phyloP scores from a whole-genome alignment of 2,113 vertebrate species.

The Lophura nycthemera region DNA sequence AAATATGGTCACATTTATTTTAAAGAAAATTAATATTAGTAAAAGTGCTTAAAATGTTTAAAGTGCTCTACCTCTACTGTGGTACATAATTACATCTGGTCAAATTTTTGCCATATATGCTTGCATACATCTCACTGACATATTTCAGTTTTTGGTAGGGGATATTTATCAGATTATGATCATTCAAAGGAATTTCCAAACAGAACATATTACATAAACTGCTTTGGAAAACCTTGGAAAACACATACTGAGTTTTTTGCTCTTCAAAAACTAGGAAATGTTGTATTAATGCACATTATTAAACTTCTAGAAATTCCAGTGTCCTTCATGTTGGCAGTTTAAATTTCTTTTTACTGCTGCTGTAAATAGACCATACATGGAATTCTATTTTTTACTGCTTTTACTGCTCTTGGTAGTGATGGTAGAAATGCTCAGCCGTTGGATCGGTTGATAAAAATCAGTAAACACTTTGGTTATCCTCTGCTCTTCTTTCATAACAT shows the following conservation, averaged over 20 bases:
- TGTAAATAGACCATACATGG: slow-evolving; percentile 7
- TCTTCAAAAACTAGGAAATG: neutral
- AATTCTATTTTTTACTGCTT: slow-evolving; percentile 9
- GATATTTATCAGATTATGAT: neutral
- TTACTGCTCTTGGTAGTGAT: neutral
- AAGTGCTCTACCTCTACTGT: neutral
- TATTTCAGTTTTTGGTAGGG: neutral
- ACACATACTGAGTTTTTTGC: neutral
- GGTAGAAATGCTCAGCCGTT: neutral
- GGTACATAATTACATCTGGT: neutral
- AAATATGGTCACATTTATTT: neutral
- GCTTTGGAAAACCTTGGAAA: neutral
- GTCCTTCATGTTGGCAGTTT: slow-evolving; percentile 33
- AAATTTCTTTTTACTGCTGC: slow-evolving; percentile 9
- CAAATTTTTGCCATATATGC: neutral
- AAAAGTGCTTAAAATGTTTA: neutral
- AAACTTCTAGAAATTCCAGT: slow-evolving; percentile 47
- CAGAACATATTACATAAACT: neutral
- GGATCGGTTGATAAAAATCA: slow-evolving; percentile 30
- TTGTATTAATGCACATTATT: slow-evolving; percentile 24
- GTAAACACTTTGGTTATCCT: slow-evolving; percentile 11
- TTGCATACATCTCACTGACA: neutral
- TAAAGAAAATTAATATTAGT: neutral
- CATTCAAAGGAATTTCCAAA: neutral
- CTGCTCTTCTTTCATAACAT: neutral